Percentiles rank a stretch among this genome's conserved stretches.
phyloP scores from a whole-genome alignment of 2,888 invertebrate species.

The Bibio marci region DNA sequence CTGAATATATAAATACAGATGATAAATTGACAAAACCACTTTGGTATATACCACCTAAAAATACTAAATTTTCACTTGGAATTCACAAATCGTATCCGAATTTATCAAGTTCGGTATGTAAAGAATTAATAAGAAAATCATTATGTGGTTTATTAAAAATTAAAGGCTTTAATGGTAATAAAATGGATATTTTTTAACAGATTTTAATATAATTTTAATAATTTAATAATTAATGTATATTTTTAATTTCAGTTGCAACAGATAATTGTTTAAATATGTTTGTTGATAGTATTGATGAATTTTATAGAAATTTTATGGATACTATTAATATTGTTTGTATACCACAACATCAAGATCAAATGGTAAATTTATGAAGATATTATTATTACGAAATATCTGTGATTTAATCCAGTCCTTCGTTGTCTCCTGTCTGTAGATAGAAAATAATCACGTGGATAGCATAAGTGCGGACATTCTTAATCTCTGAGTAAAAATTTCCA shows the following conservation, averaged over 20 bases:
- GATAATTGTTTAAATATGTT: constrained; percentile 21
- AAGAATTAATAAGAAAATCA: constrained; percentile 21
- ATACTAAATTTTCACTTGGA: constrained; percentile 22
- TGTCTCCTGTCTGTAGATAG: no score
- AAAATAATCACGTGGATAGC: no score
- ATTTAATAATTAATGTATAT: neutral
- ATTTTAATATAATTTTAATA: neutral
- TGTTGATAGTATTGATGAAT: constrained; percentile 24
- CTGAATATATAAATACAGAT: constrained; percentile 21
- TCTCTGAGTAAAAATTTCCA: no score
- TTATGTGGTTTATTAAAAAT: constrained; percentile 25
- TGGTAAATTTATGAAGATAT: no score
- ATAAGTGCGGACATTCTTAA: no score
- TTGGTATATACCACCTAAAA: constrained; percentile 24
- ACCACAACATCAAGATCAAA: constrained; percentile 8
- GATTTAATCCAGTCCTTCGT: no score
- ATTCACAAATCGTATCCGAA: constrained; percentile 17
- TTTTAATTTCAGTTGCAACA: constrained; percentile 17
- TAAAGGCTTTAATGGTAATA: constrained; percentile 19
- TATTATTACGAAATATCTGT: no score
- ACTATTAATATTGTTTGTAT: constrained; percentile 13
- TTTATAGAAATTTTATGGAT: constrained; percentile 19
- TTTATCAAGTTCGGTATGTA: constrained; percentile 17
- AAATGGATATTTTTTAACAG: neutral
- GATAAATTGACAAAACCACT: constrained; percentile 23